Evolutionary conservation across 2,113 vertebrate genomes (phyloP).

Genomic region (Etheostoma cragini): DNA sequence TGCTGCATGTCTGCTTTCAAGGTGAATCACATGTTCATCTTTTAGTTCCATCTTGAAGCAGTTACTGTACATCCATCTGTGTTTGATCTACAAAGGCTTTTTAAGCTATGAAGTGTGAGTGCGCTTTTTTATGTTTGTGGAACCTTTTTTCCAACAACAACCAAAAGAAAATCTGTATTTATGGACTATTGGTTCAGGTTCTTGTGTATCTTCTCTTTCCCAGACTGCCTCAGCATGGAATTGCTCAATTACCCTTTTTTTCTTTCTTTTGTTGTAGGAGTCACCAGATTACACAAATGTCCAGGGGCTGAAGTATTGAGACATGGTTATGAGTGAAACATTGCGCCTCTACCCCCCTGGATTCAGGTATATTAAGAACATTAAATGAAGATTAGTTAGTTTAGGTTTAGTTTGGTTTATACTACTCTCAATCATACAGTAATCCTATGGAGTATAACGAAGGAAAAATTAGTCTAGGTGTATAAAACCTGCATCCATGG

Average conservation of each 20-base stretch:
- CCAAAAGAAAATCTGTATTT: too few relatives aligned
- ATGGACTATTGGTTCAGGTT: too few relatives aligned
- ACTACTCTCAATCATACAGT: not conserved
- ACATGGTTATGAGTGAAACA: slow-evolving; percentile 93
- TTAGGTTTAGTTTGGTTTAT: not conserved
- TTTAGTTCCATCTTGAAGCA: not conserved
- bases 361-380: slow-evolving; percentile 86
- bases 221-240: too few relatives aligned
- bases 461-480: not conserved
- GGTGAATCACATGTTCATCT: not conserved
- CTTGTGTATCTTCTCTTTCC: too few relatives aligned
- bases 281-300: slow-evolving; percentile 86
- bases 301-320: slow-evolving; percentile 92
- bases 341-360: slow-evolving; percentile 94
- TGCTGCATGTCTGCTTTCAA: not conserved
- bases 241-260: too few relatives aligned
- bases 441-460: not conserved
- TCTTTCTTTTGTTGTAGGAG: slow-evolving; percentile 75
- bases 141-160: too few relatives aligned
- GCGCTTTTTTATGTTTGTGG: too few relatives aligned
- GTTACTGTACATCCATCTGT: too few relatives aligned
- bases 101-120: too few relatives aligned
- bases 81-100: not conserved
- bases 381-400: not conserved
- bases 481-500: not conserved